Evolutionary conservation across 2,888 invertebrate genomes (phyloP).

Genomic region (Tipula lateralis): DNA sequence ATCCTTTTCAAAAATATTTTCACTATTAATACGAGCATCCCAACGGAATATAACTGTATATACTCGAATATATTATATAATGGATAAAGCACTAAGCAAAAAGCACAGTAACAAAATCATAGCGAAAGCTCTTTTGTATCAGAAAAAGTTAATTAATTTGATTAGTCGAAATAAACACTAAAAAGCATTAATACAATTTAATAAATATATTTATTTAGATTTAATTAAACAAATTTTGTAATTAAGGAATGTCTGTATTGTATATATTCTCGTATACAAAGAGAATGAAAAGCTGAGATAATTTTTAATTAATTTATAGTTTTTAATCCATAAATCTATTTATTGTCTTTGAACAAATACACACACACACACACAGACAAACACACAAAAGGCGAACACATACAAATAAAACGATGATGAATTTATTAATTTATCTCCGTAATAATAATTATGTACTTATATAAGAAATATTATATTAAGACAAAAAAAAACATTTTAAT

Average conservation of each 20-base stretch:
- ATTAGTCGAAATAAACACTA: background rate
- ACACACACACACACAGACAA: background rate
- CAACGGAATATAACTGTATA: background rate
- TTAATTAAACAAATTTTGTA: background rate
- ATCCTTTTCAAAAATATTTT: background rate
- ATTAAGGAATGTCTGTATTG: background rate
- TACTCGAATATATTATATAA: background rate
- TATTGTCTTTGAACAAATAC: background rate
- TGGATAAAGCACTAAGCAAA: too few relatives aligned
- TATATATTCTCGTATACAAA: background rate
- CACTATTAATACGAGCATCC: background rate
- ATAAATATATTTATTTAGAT: constrained; percentile 12
- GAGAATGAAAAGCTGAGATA: background rate
- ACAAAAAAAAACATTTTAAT: background rate
- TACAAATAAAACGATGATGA: background rate
- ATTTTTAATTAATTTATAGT: constrained; percentile 19
- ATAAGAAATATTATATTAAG: background rate
- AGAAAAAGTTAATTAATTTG: constrained; percentile 13
- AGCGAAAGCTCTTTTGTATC: background rate
- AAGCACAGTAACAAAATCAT: background rate
- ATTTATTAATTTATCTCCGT: background rate
- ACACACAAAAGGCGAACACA: background rate
- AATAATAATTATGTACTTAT: background rate
- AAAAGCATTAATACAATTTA: background rate
- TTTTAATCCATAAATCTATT: background rate